Conservation (phyloP, 2,797 vertebrate genomes). For the Onychomys torridus region DNA sequence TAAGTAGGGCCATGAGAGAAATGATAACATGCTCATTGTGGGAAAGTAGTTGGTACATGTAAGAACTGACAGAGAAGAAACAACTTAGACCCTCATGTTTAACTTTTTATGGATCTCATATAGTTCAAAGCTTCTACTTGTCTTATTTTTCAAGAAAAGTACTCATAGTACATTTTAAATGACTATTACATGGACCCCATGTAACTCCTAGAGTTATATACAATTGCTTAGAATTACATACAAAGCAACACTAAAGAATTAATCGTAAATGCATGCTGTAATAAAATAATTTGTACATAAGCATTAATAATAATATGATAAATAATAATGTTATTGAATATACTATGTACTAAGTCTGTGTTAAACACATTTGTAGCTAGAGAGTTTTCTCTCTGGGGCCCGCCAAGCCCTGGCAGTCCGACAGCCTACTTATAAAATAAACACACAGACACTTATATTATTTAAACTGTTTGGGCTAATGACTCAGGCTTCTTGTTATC, state of each 20-base stretch:
- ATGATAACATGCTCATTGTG: not conserved
- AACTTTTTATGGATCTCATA: not conserved
- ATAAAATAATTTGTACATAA: slow-evolving; percentile 43
- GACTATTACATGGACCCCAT: not conserved
- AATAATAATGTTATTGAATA: slow-evolving; percentile 16
- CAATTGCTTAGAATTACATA: not conserved
- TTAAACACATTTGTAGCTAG: slow-evolving; percentile 19
- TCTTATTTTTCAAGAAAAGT: not conserved
- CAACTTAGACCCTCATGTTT: not conserved
- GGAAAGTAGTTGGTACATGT: not conserved
- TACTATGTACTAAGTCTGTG: not conserved
- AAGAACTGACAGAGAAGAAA: not conserved
- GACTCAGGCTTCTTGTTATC: too few relatives aligned
- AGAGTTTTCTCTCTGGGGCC: too few relatives aligned
- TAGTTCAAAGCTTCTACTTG: not conserved
- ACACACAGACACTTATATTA: too few relatives aligned
- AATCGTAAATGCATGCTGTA: not conserved
- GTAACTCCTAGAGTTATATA: not conserved
- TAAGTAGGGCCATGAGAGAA: not conserved
- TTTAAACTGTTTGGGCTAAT: too few relatives aligned
- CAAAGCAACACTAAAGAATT: not conserved
- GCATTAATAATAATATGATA: not conserved
- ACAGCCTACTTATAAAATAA: too few relatives aligned
- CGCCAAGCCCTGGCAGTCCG: too few relatives aligned
- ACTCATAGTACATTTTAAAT: not conserved